Evolutionary conservation across 2,888 invertebrate genomes (phyloP), one percentile per base, ranked within the genome.

Genomic region (Papilio gigon): DNA sequence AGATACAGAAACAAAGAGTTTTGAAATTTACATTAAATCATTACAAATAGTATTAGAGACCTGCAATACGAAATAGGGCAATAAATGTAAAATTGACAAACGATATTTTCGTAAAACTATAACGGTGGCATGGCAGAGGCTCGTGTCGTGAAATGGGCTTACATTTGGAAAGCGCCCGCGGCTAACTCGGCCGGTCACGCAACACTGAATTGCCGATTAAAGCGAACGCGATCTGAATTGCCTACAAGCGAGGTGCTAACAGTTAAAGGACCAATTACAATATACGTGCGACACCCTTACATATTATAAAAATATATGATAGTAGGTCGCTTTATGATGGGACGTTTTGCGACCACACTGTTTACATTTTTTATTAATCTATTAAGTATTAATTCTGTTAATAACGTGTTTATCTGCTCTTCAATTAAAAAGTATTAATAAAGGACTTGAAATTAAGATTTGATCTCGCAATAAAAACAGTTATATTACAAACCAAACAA

Each of bases 131-230:
- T 27, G 58, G 40, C 35, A 56, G 59, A 60, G 70, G 53, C 59
- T 56, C 50, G 67, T 65, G 72, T 72, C 60, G 69, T 47, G 72
- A 71, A 78, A 80, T 78, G 76, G 76, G 79, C 76, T 76, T 80
- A 81, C 84, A 84, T 86, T 86, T 85, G 82, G 85, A 86, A 87
- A 87, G 85, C 82, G 83, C 73, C 76, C 73, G 68, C 63, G 47
- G 73, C 79, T 76, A 80, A 75, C 75, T 74, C 71, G 74, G 72
- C 71, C 71, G 73, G 82, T 83, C 86, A 87, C 86, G 86, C 85
- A 81, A 86, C 81, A 81, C 78, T 76, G 76, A 78, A 80, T 73
- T 71, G 73, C 70, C 78, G 77, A 82, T 83, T 82, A 78, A 77
- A 80, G 78, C 76, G 76, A 82, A 77, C 78, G 76, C 80, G 79